Base-by-base conservation (phyloP, 1,140 invertebrate genomes). In the Papilio xuthus region DNA sequence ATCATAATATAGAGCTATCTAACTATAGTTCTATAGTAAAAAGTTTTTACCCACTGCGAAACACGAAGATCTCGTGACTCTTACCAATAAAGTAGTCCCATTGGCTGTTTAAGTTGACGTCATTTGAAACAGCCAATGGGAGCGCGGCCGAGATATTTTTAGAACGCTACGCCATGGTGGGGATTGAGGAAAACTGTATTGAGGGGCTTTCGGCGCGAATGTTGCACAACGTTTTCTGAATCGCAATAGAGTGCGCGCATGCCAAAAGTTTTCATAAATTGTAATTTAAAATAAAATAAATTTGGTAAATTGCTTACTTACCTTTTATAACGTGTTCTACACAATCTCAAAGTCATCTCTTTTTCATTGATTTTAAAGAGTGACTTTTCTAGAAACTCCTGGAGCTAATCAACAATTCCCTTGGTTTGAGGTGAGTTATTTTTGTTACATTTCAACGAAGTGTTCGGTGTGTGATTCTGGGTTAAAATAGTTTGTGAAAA, bases 221-320 rank as follows among this genome's bases (percentile, higher is more conserved):
- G 83, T 93, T 92, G 91, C 91, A 93, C 91, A 93, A 93, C 79
- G 86, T 86, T 92, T 92, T 92, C 85, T 80, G 81, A 84, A 82
- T 80, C 86, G 85, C 67, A 70, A 41, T 70, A 50, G 83, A 83
- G 88, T 76, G 85, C 81, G 74, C 84, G 83, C 77, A 78, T 82
- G 77, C 79, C 69, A 67, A 7, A 53, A 78, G 60, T 80, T 80
- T 80, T 77, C 79, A 75, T 53, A 26, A 60, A 60, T 75, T 37
- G 78, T 79, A 79, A 41, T 77, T 74, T 23, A 56, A 50, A 50
- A 32, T 41, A 4, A 63, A 60, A 60, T 63, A 32, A 32, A 47
- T 28, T 28, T 28, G 8, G 10, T 63, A 41, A 10, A 41, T 37
- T 37, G n/a, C 32, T 42, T n/a, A 37, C 32, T 75, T n/a, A 32